Evolutionary conservation across 2,888 invertebrate species (phyloP), one percentile per base, ranked within the genome.

Genomic region (Pyralis farinalis): DNA sequence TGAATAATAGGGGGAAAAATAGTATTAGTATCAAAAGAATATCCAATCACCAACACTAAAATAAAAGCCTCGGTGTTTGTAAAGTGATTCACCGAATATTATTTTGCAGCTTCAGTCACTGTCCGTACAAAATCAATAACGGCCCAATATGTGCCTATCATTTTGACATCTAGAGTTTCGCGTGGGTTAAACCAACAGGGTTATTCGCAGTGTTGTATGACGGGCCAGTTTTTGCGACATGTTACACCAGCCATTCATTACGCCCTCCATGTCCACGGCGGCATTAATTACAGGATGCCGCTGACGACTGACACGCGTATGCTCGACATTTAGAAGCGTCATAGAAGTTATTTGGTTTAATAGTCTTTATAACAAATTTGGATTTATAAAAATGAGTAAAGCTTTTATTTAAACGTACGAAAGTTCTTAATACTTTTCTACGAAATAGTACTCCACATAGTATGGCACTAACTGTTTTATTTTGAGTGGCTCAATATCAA

Each of bases 201-300:
- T 45, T 56, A 45, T 43, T 43, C 40, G 53, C 53, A 58, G 65
- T 66, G 70, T 76, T 67, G 64, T 74, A 74, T 83, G 82, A 81
- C 76, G 65, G 53, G 59, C 58, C 75, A 73, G 76, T 86, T 86
- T 87, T 86, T 85, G 55, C 65, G 77, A 76, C 75, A 76, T 64
- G 65, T 61, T 66, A 78, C 80, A 73, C 71, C 70, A 70, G 70
- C 80, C 73, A 84, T 86, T 86, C 83, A 85, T 86, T 86, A 85
- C 75, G 62, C 67, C 62, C 57, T 47, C 66, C 61, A 68, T 70
- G 78, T 68, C 75, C 76, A 58, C 72, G 78, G 71, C 64, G 68
- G 72, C 73, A 80, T 84, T 87, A 85, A 86, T 86, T 83, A 86
- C 77, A 74, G 74, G 71, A 71, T 67, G 68, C 64, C 58, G 58